Evolutionary conservation across 2,113 vertebrate species (phyloP).

Genomic region (Pimephales promelas): DNA sequence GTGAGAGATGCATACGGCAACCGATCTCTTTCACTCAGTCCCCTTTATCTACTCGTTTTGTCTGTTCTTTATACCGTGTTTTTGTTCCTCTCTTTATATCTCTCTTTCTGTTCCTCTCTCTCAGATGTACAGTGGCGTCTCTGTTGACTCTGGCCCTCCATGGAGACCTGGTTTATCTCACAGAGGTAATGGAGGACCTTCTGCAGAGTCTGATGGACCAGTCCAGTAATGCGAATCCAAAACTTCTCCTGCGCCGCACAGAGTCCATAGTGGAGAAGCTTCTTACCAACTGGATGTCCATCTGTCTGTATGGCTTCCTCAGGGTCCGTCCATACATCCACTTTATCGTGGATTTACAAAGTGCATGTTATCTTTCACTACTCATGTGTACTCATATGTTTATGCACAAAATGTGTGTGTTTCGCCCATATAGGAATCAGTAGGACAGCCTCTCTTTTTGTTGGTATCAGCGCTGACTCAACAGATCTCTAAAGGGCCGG

Average conservation of each 20-base stretch:
- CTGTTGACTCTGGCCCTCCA: slow-evolving; percentile 90
- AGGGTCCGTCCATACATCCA: slow-evolving; percentile 74
- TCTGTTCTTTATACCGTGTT: background rate
- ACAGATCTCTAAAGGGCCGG: slow-evolving; percentile 90
- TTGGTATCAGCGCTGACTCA: slow-evolving; percentile 90
- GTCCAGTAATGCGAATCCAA: slow-evolving; percentile 85
- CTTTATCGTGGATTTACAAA: background rate
- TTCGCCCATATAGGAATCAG: slow-evolving; percentile 82
- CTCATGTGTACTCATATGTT: too few species aligned
- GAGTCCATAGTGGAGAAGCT: slow-evolving; percentile 94
- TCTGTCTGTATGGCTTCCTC: slow-evolving; percentile 94
- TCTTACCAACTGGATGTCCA: slow-evolving; percentile 97
- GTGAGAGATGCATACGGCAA: background rate
- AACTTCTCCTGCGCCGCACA: slow-evolving; percentile 89
- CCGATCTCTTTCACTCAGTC: too few species aligned
- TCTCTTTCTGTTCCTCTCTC: background rate
- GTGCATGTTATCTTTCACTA: background rate
- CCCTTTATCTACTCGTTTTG: background rate
- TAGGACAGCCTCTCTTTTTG: slow-evolving; percentile 89
- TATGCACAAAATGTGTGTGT: background rate
- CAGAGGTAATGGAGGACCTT: slow-evolving; percentile 87
- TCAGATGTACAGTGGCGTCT: slow-evolving; percentile 89
- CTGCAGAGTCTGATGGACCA: slow-evolving; percentile 88
- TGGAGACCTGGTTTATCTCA: slow-evolving; percentile 88
- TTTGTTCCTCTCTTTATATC: background rate